Evolutionary conservation across 1,140 invertebrate genomes (phyloP), one percentile per base, ranked within the genome.

Genomic region (Bombus balteatus): DNA sequence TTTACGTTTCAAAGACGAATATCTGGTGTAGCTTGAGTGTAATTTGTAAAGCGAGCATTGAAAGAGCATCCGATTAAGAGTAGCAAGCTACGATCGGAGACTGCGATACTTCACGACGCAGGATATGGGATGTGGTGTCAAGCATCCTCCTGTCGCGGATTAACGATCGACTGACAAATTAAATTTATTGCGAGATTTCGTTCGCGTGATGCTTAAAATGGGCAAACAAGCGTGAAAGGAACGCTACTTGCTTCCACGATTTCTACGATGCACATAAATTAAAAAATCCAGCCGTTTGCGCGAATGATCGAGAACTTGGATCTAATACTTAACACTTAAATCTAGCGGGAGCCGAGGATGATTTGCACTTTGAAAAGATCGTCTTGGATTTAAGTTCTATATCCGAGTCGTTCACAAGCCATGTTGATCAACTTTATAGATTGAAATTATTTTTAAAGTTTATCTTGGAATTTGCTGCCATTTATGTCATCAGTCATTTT

Each of bases 41-140:
- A 83, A 75, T 57, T 83, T 87, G 88, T 89, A 89, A 89, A 66
- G 88, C 88, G 86, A 89, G 76, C 88, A 62, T 75, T 76, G 88
- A 89, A 88, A 89, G 88, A 89, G 87, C 88, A 89, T 89, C 88
- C 87, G 88, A 89, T 89, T 89, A 89, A 89, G 84, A 83, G 85
- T 89, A 83, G 88, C 88, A 41, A 89, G 77, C 78, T 89, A 89
- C 88, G 88, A 89, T 89, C 88, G 71, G 34, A 68, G 53, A 53
- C 80, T 72, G 72, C 77, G 88, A 89, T 89, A 89, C 39, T 81
- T 88, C 80, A 81, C 87, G 79, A 12, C 62, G 10, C 32, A 34
- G 47, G 75, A 71, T 79, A 59, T 34, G 41, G 22, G 41, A 65
- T 74, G 83, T 65, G 65, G 65, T 72, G 83, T 73, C 70, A 66